These are phyloP conservation scores for Cyanistes caeruleus DNA, from an alignment of 2,113 vertebrate genomes.

Conservation along the genomic window DNA sequence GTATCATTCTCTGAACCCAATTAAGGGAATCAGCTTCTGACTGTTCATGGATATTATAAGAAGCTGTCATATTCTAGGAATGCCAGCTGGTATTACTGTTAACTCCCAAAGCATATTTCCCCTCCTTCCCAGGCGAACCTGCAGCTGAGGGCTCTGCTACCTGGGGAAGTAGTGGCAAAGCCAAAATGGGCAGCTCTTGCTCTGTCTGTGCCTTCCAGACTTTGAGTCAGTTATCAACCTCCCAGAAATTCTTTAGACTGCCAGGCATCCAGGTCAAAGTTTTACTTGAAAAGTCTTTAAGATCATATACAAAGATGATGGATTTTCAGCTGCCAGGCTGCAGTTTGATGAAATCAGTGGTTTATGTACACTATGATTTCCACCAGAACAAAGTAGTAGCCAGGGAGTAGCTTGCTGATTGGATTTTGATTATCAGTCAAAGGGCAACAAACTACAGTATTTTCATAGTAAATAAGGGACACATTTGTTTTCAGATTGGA, in stretches of 20 bases:
- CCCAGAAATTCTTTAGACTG: not conserved
- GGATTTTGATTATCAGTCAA: not conserved
- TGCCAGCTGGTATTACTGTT: not conserved
- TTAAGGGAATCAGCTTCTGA: not conserved
- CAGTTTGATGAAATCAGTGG: not conserved
- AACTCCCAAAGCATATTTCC: not conserved
- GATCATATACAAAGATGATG: not conserved
- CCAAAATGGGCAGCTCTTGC: not conserved
- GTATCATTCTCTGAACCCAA: not conserved
- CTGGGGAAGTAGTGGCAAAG: not conserved
- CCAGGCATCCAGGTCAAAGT: not conserved
- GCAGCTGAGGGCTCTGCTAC: not conserved
- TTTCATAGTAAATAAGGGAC: not conserved
- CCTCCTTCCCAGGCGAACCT: not conserved
- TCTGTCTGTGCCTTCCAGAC: not conserved
- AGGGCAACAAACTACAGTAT: not conserved
- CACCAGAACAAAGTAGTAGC: not conserved
- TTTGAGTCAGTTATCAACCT: not conserved
- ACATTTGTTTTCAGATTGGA: not conserved
- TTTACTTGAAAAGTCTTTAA: not conserved
- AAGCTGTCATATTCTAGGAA: not conserved
- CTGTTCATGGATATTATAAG: not conserved
- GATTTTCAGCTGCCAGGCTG: rapidly evolving
- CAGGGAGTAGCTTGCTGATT: not conserved
- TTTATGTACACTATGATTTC: not conserved